Base-by-base conservation (phyloP, 2,113 vertebrate genomes). In the Mirza zaza region DNA sequence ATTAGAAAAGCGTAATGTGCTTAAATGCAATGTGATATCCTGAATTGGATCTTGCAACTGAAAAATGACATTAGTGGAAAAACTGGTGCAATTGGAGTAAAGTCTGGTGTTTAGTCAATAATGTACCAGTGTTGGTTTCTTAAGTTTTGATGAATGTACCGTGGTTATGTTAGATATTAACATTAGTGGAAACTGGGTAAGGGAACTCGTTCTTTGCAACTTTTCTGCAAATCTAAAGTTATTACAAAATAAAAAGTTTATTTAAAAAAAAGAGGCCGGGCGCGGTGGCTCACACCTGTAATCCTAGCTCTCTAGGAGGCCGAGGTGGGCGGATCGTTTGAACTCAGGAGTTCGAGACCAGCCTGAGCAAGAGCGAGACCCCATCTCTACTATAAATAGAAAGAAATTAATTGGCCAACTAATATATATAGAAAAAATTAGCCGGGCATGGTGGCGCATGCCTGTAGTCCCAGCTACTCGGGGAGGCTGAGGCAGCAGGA, bases 211-310 rank as follows among this genome's bases (percentile, higher is more conserved):
- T 73, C 77, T 86, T 86, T 91, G 52, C 15, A 86, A 91, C 25
- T 45, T 95, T 90, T 67, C 55, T 83, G 20, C 71, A 94, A 36
- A 50, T 50, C 23, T 57, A 79, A 63, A 63, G 59, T 96, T 92
- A 91, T 85, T 93, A 14, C 45, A 85, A 93, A 94, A 45, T 77
- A 70, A 76, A 95, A 85, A 83, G 20, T 75, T 63, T 87, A 80
- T 20, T 70, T 68, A 8, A 21, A 77, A 32, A 11, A 34, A 84
- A 71, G 36, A 71, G n/a, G n/a, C n/a, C n/a, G n/a, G n/a, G n/a
- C n/a, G n/a, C n/a, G n/a, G n/a, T n/a, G n/a, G n/a, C n/a, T n/a
- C n/a, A n/a, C n/a, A n/a, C n/a, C n/a, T n/a, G n/a, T n/a, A n/a
- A n/a, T n/a, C n/a, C n/a, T n/a, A n/a, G n/a, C n/a, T n/a, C n/a